Evolutionary conservation across 2,113 vertebrate species (phyloP).

Genomic region (Leptosomus discolor): DNA sequence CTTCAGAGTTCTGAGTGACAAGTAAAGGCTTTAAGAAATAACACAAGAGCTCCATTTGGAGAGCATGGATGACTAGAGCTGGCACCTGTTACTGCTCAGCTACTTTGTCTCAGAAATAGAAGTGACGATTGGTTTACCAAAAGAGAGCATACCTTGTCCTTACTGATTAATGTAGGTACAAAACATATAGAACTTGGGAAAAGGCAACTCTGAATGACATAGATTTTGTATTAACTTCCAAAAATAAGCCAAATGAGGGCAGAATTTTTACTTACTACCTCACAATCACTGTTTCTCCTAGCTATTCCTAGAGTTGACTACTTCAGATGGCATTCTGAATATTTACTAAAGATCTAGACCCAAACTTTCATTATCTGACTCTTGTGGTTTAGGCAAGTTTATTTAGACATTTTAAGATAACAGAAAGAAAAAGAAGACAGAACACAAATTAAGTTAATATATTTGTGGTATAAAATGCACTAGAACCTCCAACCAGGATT

Average conservation of each 20-base stretch:
- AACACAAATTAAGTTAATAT: background rate
- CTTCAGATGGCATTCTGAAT: background rate
- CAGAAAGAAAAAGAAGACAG: background rate
- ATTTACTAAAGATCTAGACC: background rate
- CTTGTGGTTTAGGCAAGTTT: background rate
- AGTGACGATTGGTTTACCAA: background rate
- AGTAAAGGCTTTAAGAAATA: background rate
- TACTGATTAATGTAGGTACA: background rate
- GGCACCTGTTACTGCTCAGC: background rate
- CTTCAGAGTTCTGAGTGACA: conserved; percentile 23
- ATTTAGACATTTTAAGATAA: background rate
- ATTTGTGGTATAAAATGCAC: background rate
- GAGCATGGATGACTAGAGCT: background rate
- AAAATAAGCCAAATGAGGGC: background rate
- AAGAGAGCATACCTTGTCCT: background rate
- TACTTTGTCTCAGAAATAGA: background rate
- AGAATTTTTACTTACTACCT: background rate
- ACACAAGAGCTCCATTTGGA: background rate
- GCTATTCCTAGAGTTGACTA: background rate
- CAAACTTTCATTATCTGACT: background rate
- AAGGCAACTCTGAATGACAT: background rate
- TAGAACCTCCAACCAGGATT: background rate
- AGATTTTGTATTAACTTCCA: background rate
- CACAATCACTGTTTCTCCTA: background rate
- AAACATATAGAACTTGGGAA: background rate